These are phyloP conservation scores for Crotalus viridis DNA, from an alignment of 2,113 vertebrate genomes.

Conservation along the genomic window DNA sequence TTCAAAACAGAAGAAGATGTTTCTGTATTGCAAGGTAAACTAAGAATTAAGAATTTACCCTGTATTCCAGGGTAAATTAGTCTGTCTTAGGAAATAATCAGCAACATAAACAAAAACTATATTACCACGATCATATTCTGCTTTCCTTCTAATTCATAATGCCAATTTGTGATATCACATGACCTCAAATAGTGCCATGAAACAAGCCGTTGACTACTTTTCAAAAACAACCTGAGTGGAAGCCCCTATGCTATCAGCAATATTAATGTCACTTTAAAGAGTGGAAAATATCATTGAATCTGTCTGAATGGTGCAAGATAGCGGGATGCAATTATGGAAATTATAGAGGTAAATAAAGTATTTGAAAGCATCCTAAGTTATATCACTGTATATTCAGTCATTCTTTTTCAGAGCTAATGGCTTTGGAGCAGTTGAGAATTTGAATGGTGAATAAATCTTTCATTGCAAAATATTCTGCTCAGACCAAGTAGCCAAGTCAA, in stretches of 20 bases:
- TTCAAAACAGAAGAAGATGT: neutral
- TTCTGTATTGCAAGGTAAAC: neutral
- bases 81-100: neutral
- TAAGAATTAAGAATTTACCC: neutral
- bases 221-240: conserved; percentile 56
- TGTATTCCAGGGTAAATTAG: too few species aligned
- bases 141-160: conserved; percentile 34
- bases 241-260: conserved; percentile 66
- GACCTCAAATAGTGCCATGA: conserved; percentile 42
- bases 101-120: conserved; percentile 17
- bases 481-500: neutral
- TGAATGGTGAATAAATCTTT: neutral
- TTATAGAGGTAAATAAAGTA: conserved; percentile 63
- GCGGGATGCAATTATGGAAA: conserved; percentile 63
- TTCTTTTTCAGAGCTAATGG: neutral
- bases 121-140: neutral
- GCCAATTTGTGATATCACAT: conserved; percentile 26
- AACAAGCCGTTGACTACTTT: conserved; percentile 12
- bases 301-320: conserved; percentile 62
- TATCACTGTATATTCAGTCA: conserved; percentile 54
- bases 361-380: conserved; percentile 48
- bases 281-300: conserved; percentile 67
- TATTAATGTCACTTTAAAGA: conserved; percentile 61
- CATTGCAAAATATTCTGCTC: neutral
- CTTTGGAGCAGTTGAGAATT: neutral